Base-by-base conservation (phyloP, 2,113 vertebrate genomes). In the Xiphophorus couchianus region DNA sequence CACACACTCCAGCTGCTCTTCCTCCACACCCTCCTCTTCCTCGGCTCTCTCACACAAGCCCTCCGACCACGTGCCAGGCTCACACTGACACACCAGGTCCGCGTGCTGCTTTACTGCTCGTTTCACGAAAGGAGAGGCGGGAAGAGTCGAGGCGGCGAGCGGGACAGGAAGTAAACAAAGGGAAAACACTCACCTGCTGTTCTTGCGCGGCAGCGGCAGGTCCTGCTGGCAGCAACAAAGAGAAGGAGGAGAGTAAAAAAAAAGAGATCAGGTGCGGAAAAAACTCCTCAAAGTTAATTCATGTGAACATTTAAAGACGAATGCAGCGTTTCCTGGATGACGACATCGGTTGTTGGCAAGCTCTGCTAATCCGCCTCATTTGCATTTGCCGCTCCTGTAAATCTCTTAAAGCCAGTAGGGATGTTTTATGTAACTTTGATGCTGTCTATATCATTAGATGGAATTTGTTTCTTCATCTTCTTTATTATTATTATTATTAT, bases 191-290 rank as follows among this genome's bases (percentile, higher is more conserved):
- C 87, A 95, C 94, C 94, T 95, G 91, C 94, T 95, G 92, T 86
- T 95, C 82, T 95, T 95, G 81, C 94, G 93, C 71, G 94, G 93
- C 79, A 95, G 92, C 13, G 94, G 94, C 83, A 95, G 90, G 88
- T 95, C 94, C 94, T 95, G 92, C 91, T 92, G 84, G 83, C 90
- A 90, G 77, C 91, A 91, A 89, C 54, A 77, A 69, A 82, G 65
- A 81, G 39, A 73, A 66, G 86, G 61, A 51, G 15, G 25, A 28
- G 35, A 37, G 7, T 35, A 35, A 35, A 31, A 31, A 31, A 31
- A 31, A 31, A 42, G 73, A 82, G 81, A 84, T 90, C 88, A 92
- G 90, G 87, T 67, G 87, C 58, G 89, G 44, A 66, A 31, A 37
- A 37, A 37, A 2, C 1, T 0, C 0, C 30, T 9, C 35, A 37